Evolutionary conservation across 2,797 vertebrate genomes (phyloP).

Genomic region (Sebastes steindachneri): DNA sequence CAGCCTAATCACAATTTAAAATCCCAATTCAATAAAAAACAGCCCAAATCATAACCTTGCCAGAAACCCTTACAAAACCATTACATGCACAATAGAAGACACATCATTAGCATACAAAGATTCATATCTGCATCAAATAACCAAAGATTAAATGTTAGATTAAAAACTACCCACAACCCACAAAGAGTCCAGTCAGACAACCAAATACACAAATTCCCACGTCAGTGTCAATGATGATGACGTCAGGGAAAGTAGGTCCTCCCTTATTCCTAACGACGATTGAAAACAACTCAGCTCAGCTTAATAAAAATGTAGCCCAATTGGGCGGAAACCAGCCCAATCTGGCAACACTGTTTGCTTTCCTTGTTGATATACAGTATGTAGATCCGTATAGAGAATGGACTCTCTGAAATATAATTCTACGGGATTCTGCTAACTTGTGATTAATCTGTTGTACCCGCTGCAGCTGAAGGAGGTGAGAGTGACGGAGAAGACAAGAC

Average conservation of each 20-base stretch:
- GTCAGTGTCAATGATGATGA: background rate
- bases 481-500: conserved; percentile 52
- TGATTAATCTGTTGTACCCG: conserved; percentile 24
- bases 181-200: background rate
- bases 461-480: conserved; percentile 65
- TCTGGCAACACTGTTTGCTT: background rate
- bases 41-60: background rate
- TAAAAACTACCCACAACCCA: background rate
- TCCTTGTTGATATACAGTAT: background rate
- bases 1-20: too few species aligned
- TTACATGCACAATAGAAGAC: background rate
- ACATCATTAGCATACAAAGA: background rate
- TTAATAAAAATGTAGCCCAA: background rate
- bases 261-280: background rate
- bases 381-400: background rate
- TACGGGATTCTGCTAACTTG: background rate
- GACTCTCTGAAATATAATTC: background rate
- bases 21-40: background rate
- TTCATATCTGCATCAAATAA: background rate
- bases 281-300: background rate
- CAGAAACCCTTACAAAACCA: background rate
- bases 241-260: background rate
- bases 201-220: background rate
- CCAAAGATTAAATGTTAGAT: background rate
- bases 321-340: background rate